Evolutionary conservation across 2,797 vertebrate genomes (phyloP), one percentile per base, ranked within the genome.

Genomic region (Lates japonicus): DNA sequence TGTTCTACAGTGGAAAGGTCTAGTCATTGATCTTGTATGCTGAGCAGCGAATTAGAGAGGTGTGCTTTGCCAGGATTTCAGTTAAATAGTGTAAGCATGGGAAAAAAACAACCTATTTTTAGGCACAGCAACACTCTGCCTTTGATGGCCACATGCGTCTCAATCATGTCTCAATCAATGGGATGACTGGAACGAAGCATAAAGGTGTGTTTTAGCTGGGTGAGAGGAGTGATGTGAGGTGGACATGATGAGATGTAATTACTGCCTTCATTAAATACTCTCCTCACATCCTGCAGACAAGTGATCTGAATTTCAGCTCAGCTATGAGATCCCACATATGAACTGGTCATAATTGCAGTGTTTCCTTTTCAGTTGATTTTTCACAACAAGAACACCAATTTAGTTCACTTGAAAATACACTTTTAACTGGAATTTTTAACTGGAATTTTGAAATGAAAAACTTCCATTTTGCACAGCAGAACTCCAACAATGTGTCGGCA

Each of bases 171-270:
- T 72, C 62, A 69, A 67, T 82, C 42, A 10, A 87, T 76, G 42
- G 35, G 52, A 55, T 3, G 63, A 59, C 51, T 49, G 70, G 61
- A 64, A 35, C 13, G 0, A 52, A 74, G 70, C 16, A 8, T 31
- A 3, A 64, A 60, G 44, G 44, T 66, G 54, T 41, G 72, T 72
- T 74, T 61, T 11, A 65, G 51, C 29, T 6, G 7, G 20, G 7
- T 2, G 54, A 42, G 54, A 14, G 6, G 46, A 48, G 42, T 49
- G 20, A 74, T 66, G 60, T 25, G 75, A 65, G 29, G 20, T 58
- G 49, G 46, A 74, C n/a, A 31, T 58, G 51, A 78, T 46, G 61
- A 67, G 19, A 62, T 39, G 57, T 61, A 71, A 74, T 84, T 70
- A 67, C 41, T 31, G 39, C 17, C 33, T 16, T 46, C 33, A 61